Percentiles rank a stretch among this genome's conserved stretches.
These are phyloP conservation scores for Leuctra nigra DNA, from an alignment of 2,888 invertebrate species.

Conservation along the genomic window DNA sequence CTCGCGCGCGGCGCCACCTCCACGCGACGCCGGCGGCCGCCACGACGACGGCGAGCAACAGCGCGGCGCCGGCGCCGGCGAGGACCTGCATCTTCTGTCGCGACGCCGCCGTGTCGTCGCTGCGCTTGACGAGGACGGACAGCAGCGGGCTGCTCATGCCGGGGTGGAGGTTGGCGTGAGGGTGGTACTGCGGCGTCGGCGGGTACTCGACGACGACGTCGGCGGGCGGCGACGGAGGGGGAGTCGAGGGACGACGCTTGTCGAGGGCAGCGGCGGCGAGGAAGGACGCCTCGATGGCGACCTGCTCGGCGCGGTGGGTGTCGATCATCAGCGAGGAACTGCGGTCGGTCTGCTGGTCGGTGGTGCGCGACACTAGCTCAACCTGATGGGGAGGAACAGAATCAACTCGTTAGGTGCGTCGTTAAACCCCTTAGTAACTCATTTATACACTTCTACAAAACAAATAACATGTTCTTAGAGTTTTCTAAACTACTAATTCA, in stretches of 20 bases:
- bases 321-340: conserved; percentile 28
- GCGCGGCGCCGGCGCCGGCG: conserved; percentile 52
- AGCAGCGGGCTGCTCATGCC: conserved; percentile 53
- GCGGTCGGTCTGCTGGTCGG: conserved; percentile 26
- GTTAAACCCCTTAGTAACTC: no score
- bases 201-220: conserved; percentile 52
- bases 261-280: conserved; percentile 37
- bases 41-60: conserved; percentile 44
- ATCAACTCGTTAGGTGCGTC: neutral
- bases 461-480: no score
- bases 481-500: no score
- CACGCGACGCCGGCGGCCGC: conserved; percentile 48
- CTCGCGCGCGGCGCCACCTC: conserved; percentile 49
- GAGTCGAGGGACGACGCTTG: conserved; percentile 47
- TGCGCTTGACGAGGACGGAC: conserved; percentile 56
- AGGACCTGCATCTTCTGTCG: conserved; percentile 49
- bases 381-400: conserved; percentile 21
- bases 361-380: conserved; percentile 28
- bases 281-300: conserved; percentile 14
- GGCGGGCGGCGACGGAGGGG: conserved; percentile 40
- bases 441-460: no score
- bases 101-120: conserved; percentile 44
- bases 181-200: conserved; percentile 51
- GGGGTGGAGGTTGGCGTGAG: conserved; percentile 46
- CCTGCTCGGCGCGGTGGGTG: conserved; percentile 26